Percentiles rank a stretch among this genome's conserved stretches.
Conservation (phyloP, 2,113 vertebrate species). For the Callochromis pleurospilus region DNA sequence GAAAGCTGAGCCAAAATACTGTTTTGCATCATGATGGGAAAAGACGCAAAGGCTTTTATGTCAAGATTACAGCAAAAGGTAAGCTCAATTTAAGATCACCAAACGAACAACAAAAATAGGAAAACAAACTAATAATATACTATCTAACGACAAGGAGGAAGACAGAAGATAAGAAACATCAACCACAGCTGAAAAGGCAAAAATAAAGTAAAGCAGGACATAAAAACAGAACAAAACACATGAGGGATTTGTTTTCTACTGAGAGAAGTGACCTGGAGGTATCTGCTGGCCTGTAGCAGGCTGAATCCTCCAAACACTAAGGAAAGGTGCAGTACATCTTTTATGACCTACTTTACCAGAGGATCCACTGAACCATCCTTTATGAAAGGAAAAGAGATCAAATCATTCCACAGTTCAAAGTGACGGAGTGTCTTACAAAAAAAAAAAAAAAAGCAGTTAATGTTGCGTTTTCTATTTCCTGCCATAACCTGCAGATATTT, state of each 20-base stretch:
- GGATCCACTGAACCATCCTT: background rate
- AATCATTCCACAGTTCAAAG: background rate
- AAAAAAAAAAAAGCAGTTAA: background rate
- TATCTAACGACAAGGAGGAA: background rate
- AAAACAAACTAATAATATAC: background rate
- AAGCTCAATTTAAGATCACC: background rate
- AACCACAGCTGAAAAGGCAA: background rate
- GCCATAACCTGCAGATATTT: background rate
- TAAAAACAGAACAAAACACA: background rate
- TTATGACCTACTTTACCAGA: background rate
- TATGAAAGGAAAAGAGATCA: background rate
- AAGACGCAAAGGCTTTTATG: background rate
- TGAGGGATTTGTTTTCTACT: background rate
- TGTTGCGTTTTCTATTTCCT: background rate
- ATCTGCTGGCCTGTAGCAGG: background rate
- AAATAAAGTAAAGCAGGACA: background rate
- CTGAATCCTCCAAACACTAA: background rate
- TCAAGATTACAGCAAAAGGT: background rate
- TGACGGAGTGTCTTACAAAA: background rate
- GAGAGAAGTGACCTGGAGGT: background rate
- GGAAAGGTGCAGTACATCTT: background rate
- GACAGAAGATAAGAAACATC: background rate
- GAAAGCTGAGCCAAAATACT: background rate
- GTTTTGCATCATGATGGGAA: background rate
- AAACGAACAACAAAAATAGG: background rate